Percentiles rank a stretch among this genome's conserved stretches.
These are phyloP conservation scores for Callyntrura sp. DNA, from an alignment of 2,888 invertebrate genomes.

Conservation along the genomic window DNA sequence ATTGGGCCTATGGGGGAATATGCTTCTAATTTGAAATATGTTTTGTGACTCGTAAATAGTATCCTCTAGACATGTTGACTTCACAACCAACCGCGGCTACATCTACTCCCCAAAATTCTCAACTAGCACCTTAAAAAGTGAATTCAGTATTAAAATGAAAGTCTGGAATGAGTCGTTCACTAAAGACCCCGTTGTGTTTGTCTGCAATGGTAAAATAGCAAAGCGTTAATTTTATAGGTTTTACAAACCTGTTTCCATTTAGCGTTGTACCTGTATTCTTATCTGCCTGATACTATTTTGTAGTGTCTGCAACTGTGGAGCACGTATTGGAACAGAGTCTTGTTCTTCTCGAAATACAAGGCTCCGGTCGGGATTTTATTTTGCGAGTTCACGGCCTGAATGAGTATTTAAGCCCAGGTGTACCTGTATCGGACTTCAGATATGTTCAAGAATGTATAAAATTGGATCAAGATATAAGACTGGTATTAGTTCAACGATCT, in stretches of 20 bases:
- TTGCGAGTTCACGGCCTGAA: slow-evolving; percentile 94
- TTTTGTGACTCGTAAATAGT: slow-evolving; percentile 86
- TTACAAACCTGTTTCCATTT: not conserved
- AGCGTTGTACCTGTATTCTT: no score
- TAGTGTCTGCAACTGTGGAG: slow-evolving; percentile 94
- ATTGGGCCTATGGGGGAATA: no score
- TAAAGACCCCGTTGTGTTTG: slow-evolving; percentile 92
- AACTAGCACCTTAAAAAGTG: slow-evolving; percentile 90
- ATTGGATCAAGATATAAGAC: slow-evolving; percentile 93
- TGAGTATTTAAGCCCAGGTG: slow-evolving; percentile 95
- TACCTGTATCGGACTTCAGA: slow-evolving; percentile 94
- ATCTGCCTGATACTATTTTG: not conserved
- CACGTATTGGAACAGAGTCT: slow-evolving; percentile 94
- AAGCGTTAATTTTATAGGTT: slow-evolving; percentile 7
- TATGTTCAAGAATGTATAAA: slow-evolving; percentile 97
- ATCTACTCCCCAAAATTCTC: slow-evolving; percentile 95
- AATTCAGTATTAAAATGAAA: slow-evolving; percentile 95
- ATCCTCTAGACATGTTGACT: slow-evolving; percentile 91
- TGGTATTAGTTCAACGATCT: slow-evolving; percentile 88
- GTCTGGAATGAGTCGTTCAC: slow-evolving; percentile 89
- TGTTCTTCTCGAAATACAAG: slow-evolving; percentile 92
- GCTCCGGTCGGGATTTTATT: slow-evolving; percentile 89
- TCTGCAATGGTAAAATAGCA: slow-evolving; percentile 92
- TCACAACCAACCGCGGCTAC: slow-evolving; percentile 93
- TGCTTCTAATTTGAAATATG: slow-evolving; percentile 13